phyloP scores from a whole-genome alignment of 2,888 invertebrate genomes.

The Odontocerum albicorne region DNA sequence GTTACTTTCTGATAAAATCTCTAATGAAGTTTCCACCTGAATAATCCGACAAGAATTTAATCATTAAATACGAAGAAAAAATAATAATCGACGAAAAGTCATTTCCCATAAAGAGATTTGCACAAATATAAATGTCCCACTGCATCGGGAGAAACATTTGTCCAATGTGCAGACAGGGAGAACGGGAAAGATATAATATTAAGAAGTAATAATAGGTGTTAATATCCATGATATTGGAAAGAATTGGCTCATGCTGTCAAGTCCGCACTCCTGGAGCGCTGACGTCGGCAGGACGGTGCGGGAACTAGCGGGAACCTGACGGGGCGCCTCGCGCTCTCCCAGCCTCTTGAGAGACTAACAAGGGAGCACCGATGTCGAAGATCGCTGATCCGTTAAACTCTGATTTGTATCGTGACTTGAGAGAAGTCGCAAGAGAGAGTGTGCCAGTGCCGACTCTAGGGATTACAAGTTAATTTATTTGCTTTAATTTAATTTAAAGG shows the following conservation, averaged over 20 bases:
- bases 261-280: too few species aligned
- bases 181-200: slow-evolving; percentile 16
- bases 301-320: slow-evolving; percentile 8
- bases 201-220: slow-evolving; percentile 23
- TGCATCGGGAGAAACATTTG: not conserved
- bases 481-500: too few species aligned
- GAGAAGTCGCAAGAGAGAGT: slow-evolving; percentile 3
- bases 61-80: too few species aligned
- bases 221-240: slow-evolving; percentile 1
- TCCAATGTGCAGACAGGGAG: not conserved
- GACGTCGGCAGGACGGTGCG: too few species aligned
- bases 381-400: slow-evolving; percentile 1
- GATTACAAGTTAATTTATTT: too few species aligned
- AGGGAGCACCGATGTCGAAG: slow-evolving; percentile 12
- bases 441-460: slow-evolving; percentile 4
- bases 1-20: slow-evolving; percentile 6
- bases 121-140: slow-evolving; percentile 13
- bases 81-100: slow-evolving; percentile 11
- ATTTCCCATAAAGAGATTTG: slow-evolving; percentile 24
- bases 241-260: slow-evolving; percentile 12
- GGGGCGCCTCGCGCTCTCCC: slow-evolving; percentile 19
- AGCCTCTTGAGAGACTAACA: slow-evolving; percentile 10
- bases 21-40: slow-evolving; percentile 2
- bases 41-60: not conserved
- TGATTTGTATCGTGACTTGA: slow-evolving; percentile 6